These are phyloP conservation scores for Hippocampus guttulatus DNA, from an alignment of 2,113 vertebrate species.

Conservation along the genomic window DNA sequence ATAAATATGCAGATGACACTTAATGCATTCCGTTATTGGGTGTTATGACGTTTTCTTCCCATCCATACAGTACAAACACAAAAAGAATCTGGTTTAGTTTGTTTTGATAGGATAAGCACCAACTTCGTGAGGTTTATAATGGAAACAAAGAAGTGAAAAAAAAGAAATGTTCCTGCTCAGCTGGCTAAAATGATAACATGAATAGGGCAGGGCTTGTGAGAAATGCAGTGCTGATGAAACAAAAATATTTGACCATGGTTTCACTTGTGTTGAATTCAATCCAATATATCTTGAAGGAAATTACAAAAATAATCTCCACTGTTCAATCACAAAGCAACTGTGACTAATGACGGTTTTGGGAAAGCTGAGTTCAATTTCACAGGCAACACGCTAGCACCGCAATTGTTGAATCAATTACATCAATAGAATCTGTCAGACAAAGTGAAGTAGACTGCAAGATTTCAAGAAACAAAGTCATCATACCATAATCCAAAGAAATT, in stretches of 20 bases:
- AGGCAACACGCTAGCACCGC: no score
- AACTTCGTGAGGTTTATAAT: not conserved
- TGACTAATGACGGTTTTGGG: no score
- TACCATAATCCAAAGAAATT: no score
- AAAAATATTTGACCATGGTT: not conserved
- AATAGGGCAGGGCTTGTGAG: not conserved
- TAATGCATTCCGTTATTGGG: not conserved
- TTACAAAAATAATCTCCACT: not conserved
- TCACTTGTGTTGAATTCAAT: not conserved
- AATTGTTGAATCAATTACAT: no score
- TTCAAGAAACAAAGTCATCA: no score
- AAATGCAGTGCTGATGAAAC: not conserved
- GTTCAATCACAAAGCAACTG: no score
- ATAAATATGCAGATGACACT: not conserved
- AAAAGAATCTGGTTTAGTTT: not conserved
- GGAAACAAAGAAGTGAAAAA: not conserved
- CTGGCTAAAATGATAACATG: not conserved
- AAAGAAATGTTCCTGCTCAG: not conserved
- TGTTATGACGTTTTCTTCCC: not conserved
- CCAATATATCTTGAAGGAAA: not conserved
- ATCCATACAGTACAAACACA: not conserved
- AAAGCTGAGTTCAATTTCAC: no score
- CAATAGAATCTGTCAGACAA: no score
- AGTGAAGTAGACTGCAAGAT: no score
- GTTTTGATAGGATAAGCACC: not conserved